Evolutionary conservation across 2,113 vertebrate species (phyloP), one percentile per base, ranked within the genome.

Genomic region (Rhinolophus sinicus): DNA sequence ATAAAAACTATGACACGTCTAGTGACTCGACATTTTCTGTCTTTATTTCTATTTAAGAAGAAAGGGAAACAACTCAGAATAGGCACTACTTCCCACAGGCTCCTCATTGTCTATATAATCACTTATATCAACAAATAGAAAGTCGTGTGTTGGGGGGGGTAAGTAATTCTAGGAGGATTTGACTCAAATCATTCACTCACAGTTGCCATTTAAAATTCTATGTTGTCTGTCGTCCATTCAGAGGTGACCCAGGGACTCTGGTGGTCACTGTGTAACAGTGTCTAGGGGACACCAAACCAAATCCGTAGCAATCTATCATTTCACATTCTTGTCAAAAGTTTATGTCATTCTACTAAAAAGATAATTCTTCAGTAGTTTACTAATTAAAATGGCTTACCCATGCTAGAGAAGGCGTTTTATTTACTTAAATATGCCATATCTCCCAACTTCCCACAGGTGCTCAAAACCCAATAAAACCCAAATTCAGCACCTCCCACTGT

Each of bases 21-120:
- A 65, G 18, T 73, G 60, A 26, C 15, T 60, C 47, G 75, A 62
- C 3, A 14, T 40, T 77, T 64, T 47, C 47, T n/a, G 15, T 24
- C 28, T 86, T 96, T 70, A 35, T 60, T 78, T 78, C 47, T 94
- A 16, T 52, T 11, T 90, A 95, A 95, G 88, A 47, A 64, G 67
- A 75, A 56, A 93, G 15, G 2, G n/a, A 67, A 80, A 75, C 10
- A 75, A 81, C 8, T 84, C 19, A 24, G 19, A 88, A 69, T 6
- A 90, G 40, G 38, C 22, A 75, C 19, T 50, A 40, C 13, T 35
- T 92, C n/a, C 65, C 19, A 33, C 12, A 47, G 38, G 16, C 5
- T 62, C 69, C 72, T 77, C 40, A 38, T 22, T 15, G 24, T 58
- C 28, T 84, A n/a, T 40, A 30, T 47, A 47, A 81, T 38, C 65